Evolutionary conservation across 2,888 invertebrate species (phyloP).

Genomic region (Mycalesis mineus): DNA sequence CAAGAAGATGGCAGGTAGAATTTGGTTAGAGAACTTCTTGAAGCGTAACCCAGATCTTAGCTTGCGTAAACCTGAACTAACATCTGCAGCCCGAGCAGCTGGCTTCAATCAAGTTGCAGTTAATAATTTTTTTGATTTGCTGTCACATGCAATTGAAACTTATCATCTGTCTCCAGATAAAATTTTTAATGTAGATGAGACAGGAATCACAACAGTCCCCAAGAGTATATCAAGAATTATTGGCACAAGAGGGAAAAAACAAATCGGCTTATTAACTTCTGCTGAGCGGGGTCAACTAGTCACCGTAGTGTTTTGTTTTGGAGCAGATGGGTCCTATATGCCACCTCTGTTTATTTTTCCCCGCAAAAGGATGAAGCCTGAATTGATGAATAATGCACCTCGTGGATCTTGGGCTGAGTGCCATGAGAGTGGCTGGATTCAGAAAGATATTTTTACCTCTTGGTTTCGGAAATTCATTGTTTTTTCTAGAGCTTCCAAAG

Average conservation of each 20-base stretch:
- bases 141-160: neutral
- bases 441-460: slow-evolving; percentile 17
- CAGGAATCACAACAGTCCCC: slow-evolving; percentile 51
- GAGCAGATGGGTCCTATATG: neutral
- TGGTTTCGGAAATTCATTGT: slow-evolving; percentile 18
- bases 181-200: slow-evolving; percentile 42
- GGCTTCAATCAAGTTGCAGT: slow-evolving; percentile 21
- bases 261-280: slow-evolving; percentile 48
- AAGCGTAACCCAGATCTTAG: slow-evolving; percentile 5
- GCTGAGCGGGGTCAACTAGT: slow-evolving; percentile 29
- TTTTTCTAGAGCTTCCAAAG: slow-evolving; percentile 3
- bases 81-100: neutral
- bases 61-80: neutral
- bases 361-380: slow-evolving; percentile 17
- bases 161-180: neutral
- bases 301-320: slow-evolving; percentile 17
- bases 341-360: slow-evolving; percentile 15
- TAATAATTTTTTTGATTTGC: neutral
- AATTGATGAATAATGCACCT: slow-evolving; percentile 23
- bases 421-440: slow-evolving; percentile 14
- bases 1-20: slow-evolving; percentile 19
- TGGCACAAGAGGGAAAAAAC: slow-evolving; percentile 43
- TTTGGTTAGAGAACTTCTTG: slow-evolving; percentile 17
- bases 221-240: slow-evolving; percentile 41
- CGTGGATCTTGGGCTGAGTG: slow-evolving; percentile 10